These are phyloP conservation scores for Sebastes hubbsi DNA, from an alignment of 2,797 vertebrate genomes.

Conservation along the genomic window DNA sequence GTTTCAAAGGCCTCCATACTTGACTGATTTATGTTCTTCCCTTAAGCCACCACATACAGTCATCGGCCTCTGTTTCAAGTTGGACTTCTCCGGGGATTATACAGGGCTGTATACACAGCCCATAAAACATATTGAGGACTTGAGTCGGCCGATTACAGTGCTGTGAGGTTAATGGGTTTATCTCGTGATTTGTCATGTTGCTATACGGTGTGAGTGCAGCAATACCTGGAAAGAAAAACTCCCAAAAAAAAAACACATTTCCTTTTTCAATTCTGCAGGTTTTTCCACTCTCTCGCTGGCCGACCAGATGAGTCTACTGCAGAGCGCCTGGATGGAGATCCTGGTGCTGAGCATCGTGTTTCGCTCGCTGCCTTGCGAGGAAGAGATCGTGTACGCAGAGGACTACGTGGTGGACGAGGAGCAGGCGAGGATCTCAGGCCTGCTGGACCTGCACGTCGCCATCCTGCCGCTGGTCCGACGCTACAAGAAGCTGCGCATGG, in stretches of 20 bases:
- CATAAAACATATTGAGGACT: slow-evolving; percentile 56
- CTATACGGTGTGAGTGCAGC: background rate
- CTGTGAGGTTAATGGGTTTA: slow-evolving; percentile 45
- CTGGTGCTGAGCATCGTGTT: slow-evolving; percentile 93
- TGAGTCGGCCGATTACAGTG: slow-evolving; percentile 32
- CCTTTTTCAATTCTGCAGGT: slow-evolving; percentile 73
- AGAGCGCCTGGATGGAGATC: slow-evolving; percentile 97
- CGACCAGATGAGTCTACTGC: slow-evolving; percentile 96
- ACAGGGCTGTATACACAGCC: slow-evolving; percentile 48
- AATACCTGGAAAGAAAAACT: background rate
- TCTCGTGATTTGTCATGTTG: slow-evolving; percentile 27
- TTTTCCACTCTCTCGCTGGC: slow-evolving; percentile 92
- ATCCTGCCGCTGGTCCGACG: slow-evolving; percentile 91
- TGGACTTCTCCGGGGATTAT: slow-evolving; percentile 58
- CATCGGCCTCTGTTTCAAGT: slow-evolving; percentile 67
- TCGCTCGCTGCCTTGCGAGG: slow-evolving; percentile 91
- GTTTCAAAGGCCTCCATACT: slow-evolving; percentile 76
- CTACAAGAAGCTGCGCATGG: slow-evolving; percentile 92
- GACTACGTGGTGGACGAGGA: slow-evolving; percentile 94
- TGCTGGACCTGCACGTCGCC: slow-evolving; percentile 90
- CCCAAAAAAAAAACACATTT: background rate
- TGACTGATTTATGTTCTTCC: slow-evolving; percentile 72
- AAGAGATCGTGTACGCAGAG: slow-evolving; percentile 92
- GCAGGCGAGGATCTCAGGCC: slow-evolving; percentile 87
- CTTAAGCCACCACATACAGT: slow-evolving; percentile 63